A percentile compares a stretch with the other conserved stretches of the same genome.
Evolutionary conservation across 2,113 vertebrate species (phyloP).

Genomic region (Rhineura floridana): DNA sequence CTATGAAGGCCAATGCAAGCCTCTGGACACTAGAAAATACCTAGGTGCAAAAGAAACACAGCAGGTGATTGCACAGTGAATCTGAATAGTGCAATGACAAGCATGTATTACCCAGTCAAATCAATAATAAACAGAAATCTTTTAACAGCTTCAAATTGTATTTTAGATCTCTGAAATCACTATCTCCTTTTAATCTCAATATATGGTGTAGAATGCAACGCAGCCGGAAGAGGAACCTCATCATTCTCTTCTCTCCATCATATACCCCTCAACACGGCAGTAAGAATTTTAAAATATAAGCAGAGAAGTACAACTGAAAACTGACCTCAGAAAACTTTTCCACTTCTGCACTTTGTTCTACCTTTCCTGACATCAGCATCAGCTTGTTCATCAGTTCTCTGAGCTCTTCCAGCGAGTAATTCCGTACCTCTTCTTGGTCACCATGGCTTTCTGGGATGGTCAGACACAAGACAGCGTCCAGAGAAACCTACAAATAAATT

Average conservation of each 20-base stretch:
- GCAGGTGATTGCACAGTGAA: background rate
- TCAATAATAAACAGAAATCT: too few relatives aligned
- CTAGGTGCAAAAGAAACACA: constrained; percentile 66
- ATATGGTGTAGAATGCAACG: too few relatives aligned
- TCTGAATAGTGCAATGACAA: background rate
- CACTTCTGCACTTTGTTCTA: constrained; percentile 87
- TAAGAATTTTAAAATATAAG: background rate
- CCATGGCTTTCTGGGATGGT: constrained; percentile 77
- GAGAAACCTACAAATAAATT: constrained; percentile 73
- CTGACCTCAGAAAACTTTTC: constrained; percentile 91
- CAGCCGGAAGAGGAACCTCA: background rate
- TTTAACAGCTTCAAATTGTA: background rate
- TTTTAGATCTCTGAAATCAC: background rate
- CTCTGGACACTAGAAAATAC: constrained; percentile 88
- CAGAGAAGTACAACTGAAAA: too few relatives aligned
- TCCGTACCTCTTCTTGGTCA: constrained; percentile 43
- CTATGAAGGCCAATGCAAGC: constrained; percentile 85
- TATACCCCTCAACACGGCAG: background rate
- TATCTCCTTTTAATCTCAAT: background rate
- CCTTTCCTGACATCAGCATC: constrained; percentile 96
- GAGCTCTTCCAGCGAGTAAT: constrained; percentile 87
- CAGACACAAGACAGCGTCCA: constrained; percentile 80
- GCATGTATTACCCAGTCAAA: background rate
- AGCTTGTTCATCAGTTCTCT: constrained; percentile 93
- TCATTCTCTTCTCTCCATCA: background rate